Evolutionary conservation across 2,113 vertebrate species (phyloP), one percentile per base, ranked within the genome.

Genomic region (Dromas ardeola): DNA sequence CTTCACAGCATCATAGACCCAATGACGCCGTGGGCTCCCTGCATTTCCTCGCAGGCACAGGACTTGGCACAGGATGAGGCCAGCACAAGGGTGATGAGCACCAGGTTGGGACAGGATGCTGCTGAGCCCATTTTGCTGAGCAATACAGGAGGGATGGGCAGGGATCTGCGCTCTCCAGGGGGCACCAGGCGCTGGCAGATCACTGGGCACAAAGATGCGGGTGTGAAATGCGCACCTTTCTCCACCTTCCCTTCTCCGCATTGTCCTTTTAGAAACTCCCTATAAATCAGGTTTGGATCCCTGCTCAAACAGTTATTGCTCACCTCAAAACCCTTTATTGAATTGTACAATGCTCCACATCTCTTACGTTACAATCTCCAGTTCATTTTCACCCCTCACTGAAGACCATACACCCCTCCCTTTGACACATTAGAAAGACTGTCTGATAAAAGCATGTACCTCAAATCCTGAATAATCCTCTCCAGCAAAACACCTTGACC

Each of bases 21-120:
- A 30, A 19, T 0, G 0, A 25, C 11, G 15, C 38, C 2, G 0
- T 8, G 36, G 29, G n/a, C 12, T n/a, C 26, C 32, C 40, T 30
- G 65, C 1, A 0, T 30, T 45, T 36, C n/a, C 43, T 15, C 49
- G 23, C 36, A 77, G 63, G 29, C 63, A 43, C 17, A 45, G 27
- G 52, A 26, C 34, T 8, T 6, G 20, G 72, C 63, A 36, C 15
- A n/a, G 61, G 23, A 7, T 26, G 53, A 65, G 74, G 43, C 40
- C 7, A 34, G 74, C 58, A 30, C 0, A 5, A 23, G 16, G 47
- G 19, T 27, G 58, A 73, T 10, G 22, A 74, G 56, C 42, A 29
- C 43, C 49, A 45, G 15, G 20, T 3, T 0, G 2, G 65, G 10
- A 43, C n/a, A 59, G 26, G 42, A 12, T 72, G 63, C 38, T 43